Evolutionary conservation across 2,113 vertebrate species (phyloP).

Genomic region (Silurus glanis): DNA sequence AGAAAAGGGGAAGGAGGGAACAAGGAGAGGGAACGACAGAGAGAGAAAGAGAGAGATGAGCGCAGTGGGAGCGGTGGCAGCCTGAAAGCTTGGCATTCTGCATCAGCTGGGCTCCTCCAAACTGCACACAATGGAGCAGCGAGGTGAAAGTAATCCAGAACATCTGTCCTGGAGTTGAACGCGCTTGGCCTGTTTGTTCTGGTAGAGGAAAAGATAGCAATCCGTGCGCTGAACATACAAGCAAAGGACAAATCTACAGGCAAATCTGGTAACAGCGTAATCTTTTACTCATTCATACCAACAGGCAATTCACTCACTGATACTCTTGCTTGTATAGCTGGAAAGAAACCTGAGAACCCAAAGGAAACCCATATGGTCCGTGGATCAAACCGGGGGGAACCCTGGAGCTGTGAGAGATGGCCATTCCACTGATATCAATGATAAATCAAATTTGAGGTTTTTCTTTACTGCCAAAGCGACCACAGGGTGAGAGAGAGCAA

Average conservation of each 20-base stretch:
- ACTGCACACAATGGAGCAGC: constrained; percentile 50
- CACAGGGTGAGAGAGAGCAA: not conserved
- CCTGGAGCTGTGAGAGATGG: not conserved
- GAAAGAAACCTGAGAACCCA: not conserved
- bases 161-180: constrained; percentile 54
- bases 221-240: constrained; percentile 67
- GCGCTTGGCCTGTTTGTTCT: constrained; percentile 52
- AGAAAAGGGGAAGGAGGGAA: constrained; percentile 28
- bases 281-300: not conserved
- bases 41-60: constrained; percentile 36
- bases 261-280: not conserved
- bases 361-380: not conserved
- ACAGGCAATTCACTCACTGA: not conserved
- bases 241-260: not conserved
- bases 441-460: not conserved
- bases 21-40: constrained; percentile 20
- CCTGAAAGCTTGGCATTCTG: constrained; percentile 42
- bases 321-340: not conserved
- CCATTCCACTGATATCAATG: no score
- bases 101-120: constrained; percentile 48
- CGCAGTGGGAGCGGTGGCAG: constrained; percentile 22
- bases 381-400: not conserved
- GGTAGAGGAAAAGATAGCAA: constrained; percentile 58
- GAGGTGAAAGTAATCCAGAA: constrained; percentile 58
- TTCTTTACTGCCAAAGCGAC: not conserved